phyloP scores from a whole-genome alignment of 2,888 invertebrate genomes.

The Uropetala carovei region DNA sequence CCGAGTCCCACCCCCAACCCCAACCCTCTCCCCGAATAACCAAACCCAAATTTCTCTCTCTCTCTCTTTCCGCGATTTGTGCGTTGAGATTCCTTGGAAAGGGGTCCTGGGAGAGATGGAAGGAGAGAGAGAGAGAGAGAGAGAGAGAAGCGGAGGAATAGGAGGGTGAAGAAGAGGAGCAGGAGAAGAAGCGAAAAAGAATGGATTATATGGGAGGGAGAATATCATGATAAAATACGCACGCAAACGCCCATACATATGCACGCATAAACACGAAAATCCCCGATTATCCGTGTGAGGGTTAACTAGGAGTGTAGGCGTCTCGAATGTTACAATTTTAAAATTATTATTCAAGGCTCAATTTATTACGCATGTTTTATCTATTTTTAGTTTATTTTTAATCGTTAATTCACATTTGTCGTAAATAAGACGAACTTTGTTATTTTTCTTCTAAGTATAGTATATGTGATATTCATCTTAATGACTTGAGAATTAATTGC shows the following conservation, averaged over 20 bases:
- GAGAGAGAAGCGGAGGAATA: not conserved
- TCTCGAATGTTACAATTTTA: not conserved
- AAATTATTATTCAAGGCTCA: too few relatives aligned
- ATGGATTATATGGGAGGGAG: not conserved
- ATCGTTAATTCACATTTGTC: too few relatives aligned
- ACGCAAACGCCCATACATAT: not conserved
- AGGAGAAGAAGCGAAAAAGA: not conserved
- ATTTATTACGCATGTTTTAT: too few relatives aligned
- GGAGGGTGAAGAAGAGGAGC: not conserved
- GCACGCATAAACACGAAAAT: not conserved
- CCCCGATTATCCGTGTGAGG: not conserved
- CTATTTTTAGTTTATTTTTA: too few relatives aligned
- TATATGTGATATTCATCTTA: too few relatives aligned
- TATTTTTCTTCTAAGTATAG: too few relatives aligned
- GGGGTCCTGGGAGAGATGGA: not conserved
- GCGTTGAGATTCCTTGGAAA: not conserved
- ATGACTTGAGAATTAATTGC: too few relatives aligned
- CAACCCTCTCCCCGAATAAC: not conserved
- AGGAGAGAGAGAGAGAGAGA: not conserved
- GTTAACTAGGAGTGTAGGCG: not conserved
- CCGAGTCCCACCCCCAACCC: not conserved
- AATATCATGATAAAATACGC: too few relatives aligned
- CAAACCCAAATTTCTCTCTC: not conserved
- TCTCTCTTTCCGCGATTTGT: conserved; percentile 15
- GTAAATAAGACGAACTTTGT: too few relatives aligned